phyloP scores from a whole-genome alignment of 2,888 invertebrate species.

The Choristoneura rosaceana region DNA sequence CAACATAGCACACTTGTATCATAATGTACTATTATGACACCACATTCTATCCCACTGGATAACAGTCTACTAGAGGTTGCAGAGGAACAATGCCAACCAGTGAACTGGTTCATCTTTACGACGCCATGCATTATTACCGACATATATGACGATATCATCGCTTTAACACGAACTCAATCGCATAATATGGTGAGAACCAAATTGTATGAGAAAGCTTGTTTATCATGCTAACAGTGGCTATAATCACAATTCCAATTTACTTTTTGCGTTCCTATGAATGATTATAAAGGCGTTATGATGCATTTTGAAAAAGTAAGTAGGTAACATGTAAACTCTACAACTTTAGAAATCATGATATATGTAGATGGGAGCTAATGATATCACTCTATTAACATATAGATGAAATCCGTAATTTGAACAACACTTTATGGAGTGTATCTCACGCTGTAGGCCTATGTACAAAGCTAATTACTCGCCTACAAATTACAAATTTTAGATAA shows the following conservation, averaged over 20 bases:
- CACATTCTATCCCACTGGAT: slow-evolving; percentile 19
- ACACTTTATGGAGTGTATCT: slow-evolving; percentile 32
- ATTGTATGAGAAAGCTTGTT: slow-evolving; percentile 76
- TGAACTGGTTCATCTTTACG: slow-evolving; percentile 43
- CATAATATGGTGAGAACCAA: slow-evolving; percentile 68
- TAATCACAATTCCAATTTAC: slow-evolving; percentile 73
- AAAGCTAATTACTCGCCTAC: slow-evolving; percentile 18
- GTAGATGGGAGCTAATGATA: slow-evolving; percentile 28
- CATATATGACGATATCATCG: slow-evolving; percentile 54
- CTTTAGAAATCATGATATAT: slow-evolving; percentile 37
- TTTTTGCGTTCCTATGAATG: slow-evolving; percentile 67
- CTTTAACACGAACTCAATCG: slow-evolving; percentile 66
- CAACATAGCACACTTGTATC: too few relatives aligned
- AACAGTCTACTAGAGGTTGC: slow-evolving; percentile 8
- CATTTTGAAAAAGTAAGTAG: slow-evolving; percentile 50
- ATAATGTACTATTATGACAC: too few relatives aligned
- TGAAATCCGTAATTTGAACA: slow-evolving; percentile 27
- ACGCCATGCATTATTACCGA: slow-evolving; percentile 45
- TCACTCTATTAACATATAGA: slow-evolving; percentile 34
- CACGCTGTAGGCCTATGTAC: slow-evolving; percentile 8
- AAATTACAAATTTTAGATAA: slow-evolving; percentile 26
- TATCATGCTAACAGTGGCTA: slow-evolving; percentile 65
- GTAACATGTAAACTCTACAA: slow-evolving; percentile 21
- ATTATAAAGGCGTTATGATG: slow-evolving; percentile 49
- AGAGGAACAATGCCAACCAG: slow-evolving; percentile 41